Evolutionary conservation across 1,140 invertebrate genomes (phyloP).

Genomic region (Bombus soroeensis): DNA sequence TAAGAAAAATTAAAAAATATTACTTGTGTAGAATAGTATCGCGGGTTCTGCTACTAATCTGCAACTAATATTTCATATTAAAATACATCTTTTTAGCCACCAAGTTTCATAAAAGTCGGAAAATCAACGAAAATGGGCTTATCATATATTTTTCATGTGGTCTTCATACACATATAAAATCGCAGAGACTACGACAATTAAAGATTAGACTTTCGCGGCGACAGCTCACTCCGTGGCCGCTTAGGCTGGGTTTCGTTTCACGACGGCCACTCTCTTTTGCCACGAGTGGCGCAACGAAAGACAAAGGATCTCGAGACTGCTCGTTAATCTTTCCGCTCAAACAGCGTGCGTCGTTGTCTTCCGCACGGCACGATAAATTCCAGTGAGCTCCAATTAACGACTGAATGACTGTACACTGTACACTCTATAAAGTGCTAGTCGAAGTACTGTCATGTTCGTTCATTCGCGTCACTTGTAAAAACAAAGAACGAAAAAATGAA

Average conservation of each 20-base stretch:
- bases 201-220: background rate
- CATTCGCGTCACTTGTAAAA: background rate
- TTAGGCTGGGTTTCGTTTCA: background rate
- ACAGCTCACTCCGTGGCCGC: too few species aligned
- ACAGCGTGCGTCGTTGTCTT: slow-evolving; percentile 24
- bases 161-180: background rate
- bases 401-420: slow-evolving; percentile 20
- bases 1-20: too few species aligned
- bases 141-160: too few species aligned
- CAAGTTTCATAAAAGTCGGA: too few species aligned
- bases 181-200: background rate
- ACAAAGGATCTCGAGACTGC: slow-evolving; percentile 5
- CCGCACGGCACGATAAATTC: slow-evolving; percentile 34
- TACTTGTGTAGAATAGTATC: too few species aligned
- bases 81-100: too few species aligned
- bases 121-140: too few species aligned
- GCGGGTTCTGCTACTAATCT: too few species aligned
- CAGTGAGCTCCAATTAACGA: slow-evolving; percentile 40
- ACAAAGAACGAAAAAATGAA: background rate
- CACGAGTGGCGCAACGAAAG: background rate
- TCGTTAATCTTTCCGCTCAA: slow-evolving; percentile 32
- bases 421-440: slow-evolving; percentile 28
- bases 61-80: too few species aligned
- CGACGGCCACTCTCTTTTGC: background rate
- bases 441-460: slow-evolving; percentile 39